Evolutionary conservation across 64 coral and sea anemone species (phyloP).

Genomic region (Pachyseris speciosa): DNA sequence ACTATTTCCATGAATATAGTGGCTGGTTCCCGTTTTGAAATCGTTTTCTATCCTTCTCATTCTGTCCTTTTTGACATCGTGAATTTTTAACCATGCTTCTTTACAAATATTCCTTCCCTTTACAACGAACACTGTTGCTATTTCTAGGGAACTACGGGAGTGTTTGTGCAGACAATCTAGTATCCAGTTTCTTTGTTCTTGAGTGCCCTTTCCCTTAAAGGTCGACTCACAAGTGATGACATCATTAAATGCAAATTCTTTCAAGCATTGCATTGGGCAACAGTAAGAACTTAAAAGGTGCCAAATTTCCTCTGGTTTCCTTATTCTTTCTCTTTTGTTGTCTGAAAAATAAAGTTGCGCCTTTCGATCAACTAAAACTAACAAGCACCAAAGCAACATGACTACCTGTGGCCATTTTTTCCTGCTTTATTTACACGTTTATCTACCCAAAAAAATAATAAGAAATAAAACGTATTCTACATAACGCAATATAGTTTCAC

Average conservation of each 20-base stretch:
- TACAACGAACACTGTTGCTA: background rate
- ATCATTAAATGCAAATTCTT: constrained; percentile 11
- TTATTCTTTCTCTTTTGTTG: background rate
- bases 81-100: background rate
- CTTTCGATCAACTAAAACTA: background rate
- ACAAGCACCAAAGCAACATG: background rate
- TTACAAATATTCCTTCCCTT: background rate
- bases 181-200: constrained; percentile 23
- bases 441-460: no score
- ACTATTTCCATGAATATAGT: constrained; percentile 17
- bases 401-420: background rate
- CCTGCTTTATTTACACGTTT: background rate
- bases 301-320: background rate
- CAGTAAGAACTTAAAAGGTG: background rate
- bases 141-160: background rate
- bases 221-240: background rate
- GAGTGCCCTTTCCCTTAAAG: background rate
- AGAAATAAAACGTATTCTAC: no score
- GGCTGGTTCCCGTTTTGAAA: background rate
- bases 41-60: constrained; percentile 25
- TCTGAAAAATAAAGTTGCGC: constrained; percentile 1
- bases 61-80: constrained; percentile 39
- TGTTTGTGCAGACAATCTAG: background rate
- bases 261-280: background rate
- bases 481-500: no score